phyloP scores from a whole-genome alignment of 2,113 vertebrate genomes.

The Forbesichthys papilliferus region DNA sequence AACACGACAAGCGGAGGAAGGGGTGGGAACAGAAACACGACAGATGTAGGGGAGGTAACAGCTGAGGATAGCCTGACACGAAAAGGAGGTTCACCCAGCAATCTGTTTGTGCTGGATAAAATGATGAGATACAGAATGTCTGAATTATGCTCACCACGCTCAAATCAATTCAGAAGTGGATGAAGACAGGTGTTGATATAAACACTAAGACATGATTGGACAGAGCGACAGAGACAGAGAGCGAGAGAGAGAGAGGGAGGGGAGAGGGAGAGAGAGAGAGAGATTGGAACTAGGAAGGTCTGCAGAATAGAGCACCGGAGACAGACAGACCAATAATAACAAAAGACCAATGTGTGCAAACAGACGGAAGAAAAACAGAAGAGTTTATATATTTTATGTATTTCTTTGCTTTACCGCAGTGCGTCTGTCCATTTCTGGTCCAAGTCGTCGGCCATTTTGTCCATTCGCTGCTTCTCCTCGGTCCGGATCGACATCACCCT shows the following conservation, averaged over 20 bases:
- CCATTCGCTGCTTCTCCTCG: conserved; percentile 89
- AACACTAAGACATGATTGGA: background rate
- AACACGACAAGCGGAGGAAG: too few species aligned
- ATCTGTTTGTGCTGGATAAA: too few species aligned
- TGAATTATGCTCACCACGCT: too few species aligned
- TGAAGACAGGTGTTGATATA: background rate
- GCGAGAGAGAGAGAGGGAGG: background rate
- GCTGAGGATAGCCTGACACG: too few species aligned
- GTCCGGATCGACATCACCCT: conserved; percentile 84
- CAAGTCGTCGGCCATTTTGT: conserved; percentile 88
- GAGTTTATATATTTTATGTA: background rate
- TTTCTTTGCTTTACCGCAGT: conserved; percentile 77
- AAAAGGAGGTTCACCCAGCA: too few species aligned
- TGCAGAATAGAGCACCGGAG: background rate
- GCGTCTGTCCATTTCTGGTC: conserved; percentile 96
- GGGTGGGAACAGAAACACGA: too few species aligned
- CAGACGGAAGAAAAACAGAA: background rate
- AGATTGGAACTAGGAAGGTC: background rate
- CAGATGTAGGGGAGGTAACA: too few species aligned
- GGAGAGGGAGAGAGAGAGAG: background rate
- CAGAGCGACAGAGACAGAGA: background rate
- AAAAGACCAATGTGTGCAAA: background rate
- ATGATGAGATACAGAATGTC: too few species aligned
- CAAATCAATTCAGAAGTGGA: too few species aligned
- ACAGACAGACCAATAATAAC: background rate